Conservation (phyloP, 2,113 vertebrate species). For the Dasyprocta punctata region DNA sequence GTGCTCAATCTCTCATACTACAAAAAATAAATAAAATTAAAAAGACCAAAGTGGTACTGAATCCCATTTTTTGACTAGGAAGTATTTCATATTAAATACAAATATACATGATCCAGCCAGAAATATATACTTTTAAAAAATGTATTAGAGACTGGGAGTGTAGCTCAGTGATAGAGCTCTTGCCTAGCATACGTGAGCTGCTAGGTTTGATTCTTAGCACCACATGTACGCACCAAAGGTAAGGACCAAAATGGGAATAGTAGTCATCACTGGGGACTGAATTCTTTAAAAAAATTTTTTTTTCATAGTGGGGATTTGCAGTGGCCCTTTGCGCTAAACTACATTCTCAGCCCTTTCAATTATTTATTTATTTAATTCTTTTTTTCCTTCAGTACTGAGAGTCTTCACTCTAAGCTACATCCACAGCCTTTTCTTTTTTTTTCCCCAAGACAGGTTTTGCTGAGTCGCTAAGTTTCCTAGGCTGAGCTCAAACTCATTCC, state of each 20-base stretch:
- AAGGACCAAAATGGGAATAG: background rate
- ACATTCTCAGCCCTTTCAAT: background rate
- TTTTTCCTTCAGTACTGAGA: background rate
- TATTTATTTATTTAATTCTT: background rate
- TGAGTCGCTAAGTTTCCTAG: background rate
- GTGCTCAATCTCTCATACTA: no score
- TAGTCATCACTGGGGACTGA: background rate
- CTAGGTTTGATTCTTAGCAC: background rate
- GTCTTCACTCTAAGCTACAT: background rate
- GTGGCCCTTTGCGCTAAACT: background rate
- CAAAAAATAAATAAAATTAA: background rate
- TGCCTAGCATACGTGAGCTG: background rate
- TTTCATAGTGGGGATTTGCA: background rate
- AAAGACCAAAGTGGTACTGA: background rate
- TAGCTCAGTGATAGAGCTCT: background rate
- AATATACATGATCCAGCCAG: background rate
- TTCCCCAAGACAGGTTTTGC: background rate
- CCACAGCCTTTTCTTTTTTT: background rate
- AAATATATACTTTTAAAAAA: background rate
- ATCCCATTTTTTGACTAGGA: background rate
- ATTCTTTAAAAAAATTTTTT: background rate
- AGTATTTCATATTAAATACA: background rate
- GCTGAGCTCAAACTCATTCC: background rate
- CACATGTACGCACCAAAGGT: background rate
- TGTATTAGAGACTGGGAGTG: background rate